Conservation (phyloP, 1,140 invertebrate species). For the Pseudomyrmex cubaensis region DNA sequence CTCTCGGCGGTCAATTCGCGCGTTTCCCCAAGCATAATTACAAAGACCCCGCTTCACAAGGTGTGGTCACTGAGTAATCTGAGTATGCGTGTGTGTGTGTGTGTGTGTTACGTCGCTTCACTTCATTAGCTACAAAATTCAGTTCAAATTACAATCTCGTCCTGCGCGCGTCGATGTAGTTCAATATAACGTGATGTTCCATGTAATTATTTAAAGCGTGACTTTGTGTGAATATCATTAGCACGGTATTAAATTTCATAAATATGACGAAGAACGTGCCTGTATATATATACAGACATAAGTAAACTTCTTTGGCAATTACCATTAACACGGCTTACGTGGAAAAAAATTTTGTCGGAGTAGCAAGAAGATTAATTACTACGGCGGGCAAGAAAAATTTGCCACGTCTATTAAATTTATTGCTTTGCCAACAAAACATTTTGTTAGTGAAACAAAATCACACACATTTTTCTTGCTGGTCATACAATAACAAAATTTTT, state of each 20-base stretch:
- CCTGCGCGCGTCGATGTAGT: slow-evolving; percentile 1
- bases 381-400: too few relatives aligned
- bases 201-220: slow-evolving; percentile 26
- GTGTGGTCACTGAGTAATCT: slow-evolving; percentile 15
- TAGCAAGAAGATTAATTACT: too few relatives aligned
- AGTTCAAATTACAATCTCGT: slow-evolving; percentile 30
- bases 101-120: slow-evolving; percentile 60
- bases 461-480: too few relatives aligned
- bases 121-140: slow-evolving; percentile 66
- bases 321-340: too few relatives aligned
- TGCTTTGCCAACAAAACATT: too few relatives aligned
- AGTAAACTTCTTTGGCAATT: too few relatives aligned
- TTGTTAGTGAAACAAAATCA: too few relatives aligned
- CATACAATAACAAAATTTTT: too few relatives aligned
- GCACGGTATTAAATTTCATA: not conserved
- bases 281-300: too few relatives aligned
- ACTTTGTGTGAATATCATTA: slow-evolving; percentile 20
- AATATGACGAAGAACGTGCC: not conserved
- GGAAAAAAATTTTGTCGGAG: too few relatives aligned
- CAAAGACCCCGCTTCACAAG: slow-evolving; percentile 35
- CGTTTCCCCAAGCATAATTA: slow-evolving; percentile 39
- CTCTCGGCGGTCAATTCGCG: not conserved
- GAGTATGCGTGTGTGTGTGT: not conserved
- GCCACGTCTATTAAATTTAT: too few relatives aligned
- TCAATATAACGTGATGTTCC: slow-evolving; percentile 23